Evolutionary conservation across 2,113 vertebrate species (phyloP).

Genomic region (Lepisosteus osseus): DNA sequence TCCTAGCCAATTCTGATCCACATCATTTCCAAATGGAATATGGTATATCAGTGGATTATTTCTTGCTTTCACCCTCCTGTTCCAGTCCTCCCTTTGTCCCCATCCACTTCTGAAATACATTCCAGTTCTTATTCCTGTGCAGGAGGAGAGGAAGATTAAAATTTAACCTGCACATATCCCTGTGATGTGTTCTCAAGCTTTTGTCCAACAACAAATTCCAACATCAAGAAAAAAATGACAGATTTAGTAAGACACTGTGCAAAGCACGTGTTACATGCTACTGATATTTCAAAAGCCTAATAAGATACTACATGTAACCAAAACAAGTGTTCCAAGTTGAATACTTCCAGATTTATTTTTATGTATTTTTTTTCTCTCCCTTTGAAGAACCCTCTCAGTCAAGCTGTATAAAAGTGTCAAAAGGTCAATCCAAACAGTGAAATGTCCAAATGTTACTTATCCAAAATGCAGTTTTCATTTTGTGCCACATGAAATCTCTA

Average conservation of each 20-base stretch:
- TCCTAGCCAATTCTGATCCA: too few relatives aligned
- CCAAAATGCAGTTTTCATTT: slow-evolving; percentile 55
- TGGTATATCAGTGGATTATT: too few relatives aligned
- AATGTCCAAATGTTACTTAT: slow-evolving; percentile 39
- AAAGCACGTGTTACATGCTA: slow-evolving; percentile 30
- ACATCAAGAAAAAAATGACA: slow-evolving; percentile 10
- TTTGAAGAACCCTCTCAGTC: slow-evolving; percentile 19
- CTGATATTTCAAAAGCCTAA: slow-evolving; percentile 20
- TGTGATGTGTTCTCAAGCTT: too few relatives aligned
- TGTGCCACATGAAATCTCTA: slow-evolving; percentile 48
- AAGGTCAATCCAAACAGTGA: slow-evolving; percentile 40
- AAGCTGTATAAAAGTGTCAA: slow-evolving; percentile 50
- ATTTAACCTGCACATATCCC: too few relatives aligned
- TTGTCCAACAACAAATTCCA: too few relatives aligned
- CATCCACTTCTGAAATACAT: too few relatives aligned
- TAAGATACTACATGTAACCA: slow-evolving; percentile 16
- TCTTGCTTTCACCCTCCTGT: too few relatives aligned
- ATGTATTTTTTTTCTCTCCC: slow-evolving; percentile 10
- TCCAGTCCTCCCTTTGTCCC: too few relatives aligned
- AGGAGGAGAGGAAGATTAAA: too few relatives aligned
- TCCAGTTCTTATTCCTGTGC: too few relatives aligned
- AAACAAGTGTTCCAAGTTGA: slow-evolving; percentile 33
- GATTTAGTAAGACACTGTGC: slow-evolving; percentile 33
- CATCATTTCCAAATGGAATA: too few relatives aligned
- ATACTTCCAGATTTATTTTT: slow-evolving; percentile 36